These are phyloP conservation scores for Sitta europaea DNA, from an alignment of 2,113 vertebrate genomes.

Conservation along the genomic window DNA sequence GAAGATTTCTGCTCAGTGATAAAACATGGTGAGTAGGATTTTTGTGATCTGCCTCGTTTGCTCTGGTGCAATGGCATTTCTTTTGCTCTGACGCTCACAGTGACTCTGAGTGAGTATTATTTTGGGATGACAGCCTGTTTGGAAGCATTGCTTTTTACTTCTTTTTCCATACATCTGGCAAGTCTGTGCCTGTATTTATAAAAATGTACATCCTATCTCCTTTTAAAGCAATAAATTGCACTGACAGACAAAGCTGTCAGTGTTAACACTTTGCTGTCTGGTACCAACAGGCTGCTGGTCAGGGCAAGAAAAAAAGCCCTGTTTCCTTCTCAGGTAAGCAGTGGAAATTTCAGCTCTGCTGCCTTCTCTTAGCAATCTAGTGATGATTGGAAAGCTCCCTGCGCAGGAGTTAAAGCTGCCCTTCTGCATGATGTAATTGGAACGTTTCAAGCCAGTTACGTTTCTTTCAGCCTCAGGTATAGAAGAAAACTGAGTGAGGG, in stretches of 20 bases:
- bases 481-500: neutral
- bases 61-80: neutral
- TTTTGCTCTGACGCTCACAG: neutral
- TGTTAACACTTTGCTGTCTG: neutral
- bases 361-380: neutral
- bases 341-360: neutral
- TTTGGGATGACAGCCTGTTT: neutral
- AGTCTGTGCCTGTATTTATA: neutral
- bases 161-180: neutral
- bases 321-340: constrained; percentile 16
- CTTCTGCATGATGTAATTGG: neutral
- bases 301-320: neutral
- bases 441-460: neutral
- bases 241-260: neutral
- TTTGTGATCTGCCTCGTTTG: neutral
- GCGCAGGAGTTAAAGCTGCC: neutral
- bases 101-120: neutral
- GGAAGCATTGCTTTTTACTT: neutral
- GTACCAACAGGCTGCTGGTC: constrained; percentile 32
- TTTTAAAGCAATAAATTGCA: neutral
- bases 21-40: constrained; percentile 55
- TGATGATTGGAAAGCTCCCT: neutral
- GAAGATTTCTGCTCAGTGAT: constrained; percentile 54
- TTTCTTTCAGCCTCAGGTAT: neutral
- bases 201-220: neutral